Evolutionary conservation across 35 echinoderm and acorn worm genomes (phyloP), one percentile per base, ranked within the genome.

Genomic region (Patiria miniata): DNA sequence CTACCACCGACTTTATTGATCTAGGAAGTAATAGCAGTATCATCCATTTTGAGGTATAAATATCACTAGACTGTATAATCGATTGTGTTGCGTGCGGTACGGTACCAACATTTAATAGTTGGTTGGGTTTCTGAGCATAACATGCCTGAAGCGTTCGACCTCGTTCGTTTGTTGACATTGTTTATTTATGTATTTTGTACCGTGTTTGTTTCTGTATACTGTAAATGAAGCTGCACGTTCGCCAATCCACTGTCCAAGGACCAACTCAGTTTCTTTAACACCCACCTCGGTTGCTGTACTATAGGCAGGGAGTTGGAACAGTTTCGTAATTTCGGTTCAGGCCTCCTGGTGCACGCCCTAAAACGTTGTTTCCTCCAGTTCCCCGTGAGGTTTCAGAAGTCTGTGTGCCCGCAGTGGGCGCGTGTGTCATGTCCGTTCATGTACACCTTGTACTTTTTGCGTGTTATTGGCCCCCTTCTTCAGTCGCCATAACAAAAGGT

Each of bases 111-210:
- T 32, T 22, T 73, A 32, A 73, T 30, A 47, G 12, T 12, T 73
- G n/a, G 65, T 14, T 73, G 19, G 65, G 21, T 73, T 73, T 5
- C 34, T 26, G 26, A 28, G 26, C 26, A 36, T 73, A 32, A 34
- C 14, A 73, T 30, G 65, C 65, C 65, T 73, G 65, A 26, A 73
- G 65, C 65, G 26, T 73, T 73, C 65, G 65, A 73, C 65, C 65
- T 73, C 65, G 65, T 73, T 73, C 65, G 3, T 73, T 73, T 60
- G 19, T 73, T 73, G 65, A 30, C 65, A 23, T 73, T 73, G 65
- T 73, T 73, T 73, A 73, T 73, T 73, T 73, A 73, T 73, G 26
- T 28, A 73, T 22, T 73, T 73, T 73, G 65, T 73, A 73, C 65
- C 65, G 14, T 73, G 26, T 73, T 73, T 73, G 65, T 73, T 73